Evolutionary conservation across 2,888 invertebrate species (phyloP).

Genomic region (Rhingia rostrata): DNA sequence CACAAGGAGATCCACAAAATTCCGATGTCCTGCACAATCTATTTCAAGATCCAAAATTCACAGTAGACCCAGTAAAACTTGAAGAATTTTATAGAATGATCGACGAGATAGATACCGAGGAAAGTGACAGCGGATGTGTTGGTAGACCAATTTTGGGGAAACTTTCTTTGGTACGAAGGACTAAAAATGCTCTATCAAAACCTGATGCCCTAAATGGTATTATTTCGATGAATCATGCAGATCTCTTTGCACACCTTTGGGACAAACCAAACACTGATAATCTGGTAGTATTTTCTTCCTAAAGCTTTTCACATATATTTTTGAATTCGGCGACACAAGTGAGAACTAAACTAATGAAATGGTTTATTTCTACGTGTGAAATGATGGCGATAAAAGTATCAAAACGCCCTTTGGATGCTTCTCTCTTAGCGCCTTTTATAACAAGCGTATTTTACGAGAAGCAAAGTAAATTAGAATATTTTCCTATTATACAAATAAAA

Average conservation of each 20-base stretch:
- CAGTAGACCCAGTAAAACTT: constrained; percentile 82
- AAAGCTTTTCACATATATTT: neutral
- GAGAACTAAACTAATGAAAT: no score
- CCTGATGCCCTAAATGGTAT: constrained; percentile 74
- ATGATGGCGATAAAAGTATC: no score
- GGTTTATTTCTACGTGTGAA: no score
- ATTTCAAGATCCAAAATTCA: constrained; percentile 82
- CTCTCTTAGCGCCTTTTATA: no score
- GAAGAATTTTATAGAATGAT: constrained; percentile 82
- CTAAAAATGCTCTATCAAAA: constrained; percentile 85
- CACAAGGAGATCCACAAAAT: constrained; percentile 37
- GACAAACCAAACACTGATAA: constrained; percentile 1
- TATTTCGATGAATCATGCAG: neutral
- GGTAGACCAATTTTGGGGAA: constrained; percentile 87
- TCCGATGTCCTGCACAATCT: constrained; percentile 75
- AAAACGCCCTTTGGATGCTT: no score
- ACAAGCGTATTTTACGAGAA: no score
- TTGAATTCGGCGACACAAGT: neutral
- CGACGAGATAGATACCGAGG: constrained; percentile 82
- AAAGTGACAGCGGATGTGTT: constrained; percentile 81
- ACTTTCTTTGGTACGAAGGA: constrained; percentile 87
- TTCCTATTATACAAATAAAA: no score
- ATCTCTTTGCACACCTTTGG: constrained; percentile 30
- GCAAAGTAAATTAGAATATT: no score
- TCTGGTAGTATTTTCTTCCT: neutral